Percentiles rank a stretch among this genome's conserved stretches.
Evolutionary conservation across 2,888 invertebrate species (phyloP).

Genomic region (Microctonus brassicae): DNA sequence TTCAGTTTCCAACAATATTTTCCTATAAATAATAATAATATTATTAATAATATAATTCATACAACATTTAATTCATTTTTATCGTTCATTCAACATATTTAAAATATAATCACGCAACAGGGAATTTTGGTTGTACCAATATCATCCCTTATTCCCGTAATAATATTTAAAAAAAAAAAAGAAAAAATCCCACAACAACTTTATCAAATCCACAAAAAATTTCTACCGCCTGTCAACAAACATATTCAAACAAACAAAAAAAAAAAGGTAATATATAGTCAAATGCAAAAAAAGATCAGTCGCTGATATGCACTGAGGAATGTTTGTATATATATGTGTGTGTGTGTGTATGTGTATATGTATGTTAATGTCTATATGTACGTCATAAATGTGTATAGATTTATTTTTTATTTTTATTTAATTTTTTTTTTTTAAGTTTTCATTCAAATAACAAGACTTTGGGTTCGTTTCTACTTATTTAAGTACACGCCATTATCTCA

Average conservation of each 20-base stretch:
- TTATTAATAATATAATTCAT: too few relatives aligned
- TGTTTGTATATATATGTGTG: neutral
- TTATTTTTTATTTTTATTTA: slow-evolving; percentile 29
- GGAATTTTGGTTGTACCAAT: neutral
- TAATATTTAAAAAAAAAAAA: neutral
- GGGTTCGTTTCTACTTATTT: slow-evolving; percentile 58
- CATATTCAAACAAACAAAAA: slow-evolving; percentile 1
- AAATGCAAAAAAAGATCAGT: slow-evolving; percentile 24
- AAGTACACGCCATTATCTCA: slow-evolving; percentile 61
- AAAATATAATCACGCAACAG: neutral
- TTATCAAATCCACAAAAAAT: neutral
- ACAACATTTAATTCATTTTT: neutral
- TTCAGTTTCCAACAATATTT: neutral
- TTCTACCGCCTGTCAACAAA: neutral
- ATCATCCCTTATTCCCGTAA: neutral
- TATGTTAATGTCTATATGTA: too few relatives aligned
- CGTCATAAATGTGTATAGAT: slow-evolving; percentile 19
- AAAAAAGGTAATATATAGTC: slow-evolving; percentile 1
- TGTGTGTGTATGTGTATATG: slow-evolving; percentile 36
- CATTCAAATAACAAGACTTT: slow-evolving; percentile 51
- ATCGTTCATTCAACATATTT: slow-evolving; percentile 11
- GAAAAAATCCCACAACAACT: neutral
- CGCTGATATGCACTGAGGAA: slow-evolving; percentile 41
- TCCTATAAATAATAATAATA: neutral
- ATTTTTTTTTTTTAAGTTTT: slow-evolving; percentile 21